Base-by-base conservation (phyloP, 1,140 invertebrate species). In the Drosophila mojavensis region DNA sequence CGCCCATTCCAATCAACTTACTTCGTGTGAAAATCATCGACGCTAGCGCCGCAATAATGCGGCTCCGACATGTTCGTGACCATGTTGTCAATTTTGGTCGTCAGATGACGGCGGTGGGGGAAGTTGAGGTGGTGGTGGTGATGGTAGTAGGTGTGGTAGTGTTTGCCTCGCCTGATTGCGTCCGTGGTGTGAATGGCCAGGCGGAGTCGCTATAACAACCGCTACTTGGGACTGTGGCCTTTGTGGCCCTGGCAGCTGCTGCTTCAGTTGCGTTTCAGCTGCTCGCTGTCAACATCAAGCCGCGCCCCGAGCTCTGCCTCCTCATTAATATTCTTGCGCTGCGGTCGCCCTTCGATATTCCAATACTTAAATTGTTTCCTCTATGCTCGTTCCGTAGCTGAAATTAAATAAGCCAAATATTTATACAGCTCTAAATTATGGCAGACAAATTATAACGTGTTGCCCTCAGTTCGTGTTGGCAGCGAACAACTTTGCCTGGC, bases 11-110 rank as follows among this genome's bases (percentile, higher is more conserved):
- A 24, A 39, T 30, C 41, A 47, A 82, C 83, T 92, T 76, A 92
- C 91, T 91, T 77, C 62, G 91, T 92, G 75, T 92, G 91, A 71
- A 92, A 92, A 80, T 91, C 79, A 75, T 92, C 89, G 53, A 92
- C 58, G 55, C 75, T 78, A 17, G 83, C 72, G 78, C 91, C 91
- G 62, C 91, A 92, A 62, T 92, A 92, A 88, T 90, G 82, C 75
- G 90, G 86, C 74, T 85, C 70, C 63, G 90, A 85, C 79, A 89
- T 84, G 75, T 91, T 91, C 81, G 90, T 85, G 75, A 84, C 90
- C 90, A 91, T 91, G 72, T 53, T 90, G 84, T 76, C 75, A 84
- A 89, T 89, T 43, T 53, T 65, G 77, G 41, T 30, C 48, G 56
- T 26, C 45, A 53, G 30, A 24, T 65, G 30, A 61, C 24, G 20